Conservation (phyloP, 2,888 invertebrate species). For the Hartigia nigra region DNA sequence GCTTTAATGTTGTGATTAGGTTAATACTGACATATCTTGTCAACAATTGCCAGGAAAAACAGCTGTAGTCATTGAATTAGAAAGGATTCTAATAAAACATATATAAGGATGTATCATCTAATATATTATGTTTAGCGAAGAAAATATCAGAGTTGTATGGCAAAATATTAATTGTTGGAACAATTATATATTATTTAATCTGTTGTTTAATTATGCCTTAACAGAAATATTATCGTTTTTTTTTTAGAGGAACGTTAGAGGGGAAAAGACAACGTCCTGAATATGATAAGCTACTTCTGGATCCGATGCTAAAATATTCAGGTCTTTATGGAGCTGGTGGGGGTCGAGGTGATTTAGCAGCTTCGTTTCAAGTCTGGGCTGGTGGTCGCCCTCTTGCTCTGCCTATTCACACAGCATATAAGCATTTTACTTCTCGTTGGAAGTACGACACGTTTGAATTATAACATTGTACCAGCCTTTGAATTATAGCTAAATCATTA, state of each 20-base stretch:
- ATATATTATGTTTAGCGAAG: background rate
- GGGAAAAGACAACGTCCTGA: slow-evolving; percentile 88
- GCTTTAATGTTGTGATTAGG: background rate
- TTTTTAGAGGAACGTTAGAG: slow-evolving; percentile 88
- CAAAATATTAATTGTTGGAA: slow-evolving; percentile 14
- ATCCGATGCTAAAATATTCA: slow-evolving; percentile 91
- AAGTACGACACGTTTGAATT: slow-evolving; percentile 73
- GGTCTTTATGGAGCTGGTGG: slow-evolving; percentile 87
- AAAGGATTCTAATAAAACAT: background rate
- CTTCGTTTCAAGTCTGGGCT: slow-evolving; percentile 86
- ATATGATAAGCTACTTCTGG: slow-evolving; percentile 86
- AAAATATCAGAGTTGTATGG: background rate
- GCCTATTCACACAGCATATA: slow-evolving; percentile 91
- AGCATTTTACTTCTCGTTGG: slow-evolving; percentile 92
- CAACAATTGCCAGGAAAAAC: background rate
- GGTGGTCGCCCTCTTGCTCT: slow-evolving; percentile 85
- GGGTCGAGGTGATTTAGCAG: slow-evolving; percentile 82
- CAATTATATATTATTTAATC: background rate
- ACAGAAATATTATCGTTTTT: slow-evolving; percentile 36
- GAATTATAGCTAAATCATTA: background rate
- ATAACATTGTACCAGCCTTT: background rate
- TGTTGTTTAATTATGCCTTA: background rate
- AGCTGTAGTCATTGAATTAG: background rate
- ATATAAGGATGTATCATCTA: background rate
- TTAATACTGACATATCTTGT: background rate